Evolutionary conservation across 2,113 vertebrate species (phyloP).

Genomic region (Heptranchias perlo): DNA sequence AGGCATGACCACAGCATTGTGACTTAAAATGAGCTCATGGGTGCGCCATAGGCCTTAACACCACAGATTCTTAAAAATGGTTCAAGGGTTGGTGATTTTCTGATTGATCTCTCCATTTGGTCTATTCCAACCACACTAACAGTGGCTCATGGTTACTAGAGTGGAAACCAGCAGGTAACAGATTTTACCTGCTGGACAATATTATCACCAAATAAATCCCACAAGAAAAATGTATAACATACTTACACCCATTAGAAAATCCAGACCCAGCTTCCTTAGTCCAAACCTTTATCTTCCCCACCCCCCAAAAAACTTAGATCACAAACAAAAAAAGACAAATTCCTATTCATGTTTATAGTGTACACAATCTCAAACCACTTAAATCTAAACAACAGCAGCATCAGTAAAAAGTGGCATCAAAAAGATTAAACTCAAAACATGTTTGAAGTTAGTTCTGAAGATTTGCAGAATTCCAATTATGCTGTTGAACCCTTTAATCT

Average conservation of each 20-base stretch:
- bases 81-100: not conserved
- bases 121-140: not conserved
- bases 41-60: not conserved
- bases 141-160: not conserved
- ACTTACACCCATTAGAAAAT: not conserved
- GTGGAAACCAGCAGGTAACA: not conserved
- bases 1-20: not conserved
- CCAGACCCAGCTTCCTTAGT: not conserved
- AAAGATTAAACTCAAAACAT: constrained; percentile 24
- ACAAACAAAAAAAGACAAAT: not conserved
- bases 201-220: not conserved
- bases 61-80: not conserved
- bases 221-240: not conserved
- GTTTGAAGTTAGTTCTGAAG: constrained; percentile 37
- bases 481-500: constrained; percentile 32
- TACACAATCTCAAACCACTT: constrained; percentile 3
- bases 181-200: not conserved
- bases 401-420: constrained; percentile 25
- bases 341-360: not conserved
- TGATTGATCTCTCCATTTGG: not conserved
- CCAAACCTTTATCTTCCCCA: not conserved
- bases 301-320: not conserved
- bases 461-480: constrained; percentile 27
- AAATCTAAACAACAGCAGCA: constrained; percentile 11
- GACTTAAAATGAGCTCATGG: not conserved